Percentiles rank a stretch among this genome's conserved stretches.
Conservation (phyloP, 2,888 invertebrate genomes). For the Petrolisthes manimaculis region DNA sequence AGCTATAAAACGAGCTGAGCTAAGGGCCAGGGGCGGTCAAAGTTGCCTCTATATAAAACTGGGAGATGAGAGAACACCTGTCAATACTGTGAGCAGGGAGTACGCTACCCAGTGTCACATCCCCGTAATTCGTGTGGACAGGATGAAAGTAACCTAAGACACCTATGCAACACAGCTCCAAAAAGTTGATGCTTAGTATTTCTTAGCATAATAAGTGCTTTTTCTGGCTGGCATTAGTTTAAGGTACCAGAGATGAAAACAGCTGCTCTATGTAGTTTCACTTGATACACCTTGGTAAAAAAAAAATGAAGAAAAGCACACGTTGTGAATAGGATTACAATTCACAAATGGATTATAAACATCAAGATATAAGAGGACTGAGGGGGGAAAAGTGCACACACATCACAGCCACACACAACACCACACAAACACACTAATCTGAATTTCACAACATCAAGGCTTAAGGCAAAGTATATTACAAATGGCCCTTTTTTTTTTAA, state of each 20-base stretch:
- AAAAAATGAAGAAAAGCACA: neutral
- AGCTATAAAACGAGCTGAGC: slow-evolving; percentile 24
- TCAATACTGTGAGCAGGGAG: slow-evolving; percentile 13
- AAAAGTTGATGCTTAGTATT: neutral
- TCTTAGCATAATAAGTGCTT: neutral
- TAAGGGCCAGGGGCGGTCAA: slow-evolving; percentile 10
- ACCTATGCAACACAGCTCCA: slow-evolving; percentile 12
- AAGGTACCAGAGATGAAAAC: neutral
- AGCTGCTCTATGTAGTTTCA: slow-evolving; percentile 8
- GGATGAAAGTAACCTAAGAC: slow-evolving; percentile 3
- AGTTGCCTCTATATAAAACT: neutral
- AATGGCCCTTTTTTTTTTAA: slow-evolving; percentile 6
- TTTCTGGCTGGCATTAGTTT: neutral
- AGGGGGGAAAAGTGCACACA: slow-evolving; percentile 6
- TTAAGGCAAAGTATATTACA: slow-evolving; percentile 15
- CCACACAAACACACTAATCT: slow-evolving; percentile 9
- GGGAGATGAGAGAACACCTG: neutral
- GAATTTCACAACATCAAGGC: slow-evolving; percentile 12
- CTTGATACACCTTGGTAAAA: neutral
- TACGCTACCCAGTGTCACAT: neutral
- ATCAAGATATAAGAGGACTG: slow-evolving; percentile 5
- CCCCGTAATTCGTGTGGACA: neutral
- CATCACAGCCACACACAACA: slow-evolving; percentile 15
- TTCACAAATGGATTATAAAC: neutral
- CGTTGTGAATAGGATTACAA: neutral